Evolutionary conservation across 2,888 invertebrate genomes (phyloP).

Genomic region (Linyphia triangularis): DNA sequence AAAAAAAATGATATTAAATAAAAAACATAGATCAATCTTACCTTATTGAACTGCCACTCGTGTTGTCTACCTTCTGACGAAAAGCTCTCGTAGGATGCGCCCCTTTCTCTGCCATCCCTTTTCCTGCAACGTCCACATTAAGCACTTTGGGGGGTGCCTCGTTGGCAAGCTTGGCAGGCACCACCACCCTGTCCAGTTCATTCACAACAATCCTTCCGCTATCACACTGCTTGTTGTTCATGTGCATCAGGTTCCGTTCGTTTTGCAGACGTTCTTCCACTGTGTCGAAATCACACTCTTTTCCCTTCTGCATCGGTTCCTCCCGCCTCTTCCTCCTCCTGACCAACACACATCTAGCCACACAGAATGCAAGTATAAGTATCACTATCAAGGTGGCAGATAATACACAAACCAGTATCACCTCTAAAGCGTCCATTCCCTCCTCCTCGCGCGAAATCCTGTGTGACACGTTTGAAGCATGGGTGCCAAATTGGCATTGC

Average conservation of each 20-base stretch:
- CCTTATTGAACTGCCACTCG: slow-evolving; percentile 40
- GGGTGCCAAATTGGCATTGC: slow-evolving; percentile 37
- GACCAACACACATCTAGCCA: slow-evolving; percentile 5
- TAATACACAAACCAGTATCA: slow-evolving; percentile 30
- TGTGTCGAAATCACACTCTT: slow-evolving; percentile 40
- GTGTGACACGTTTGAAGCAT: slow-evolving; percentile 68
- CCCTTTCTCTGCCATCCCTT: slow-evolving; percentile 57
- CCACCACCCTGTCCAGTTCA: slow-evolving; percentile 59
- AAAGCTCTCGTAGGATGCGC: slow-evolving; percentile 48
- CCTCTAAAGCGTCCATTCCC: neutral
- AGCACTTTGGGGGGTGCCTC: slow-evolving; percentile 73
- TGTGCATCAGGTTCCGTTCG: slow-evolving; percentile 56
- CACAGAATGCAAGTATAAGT: slow-evolving; percentile 27
- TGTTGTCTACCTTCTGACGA: slow-evolving; percentile 56
- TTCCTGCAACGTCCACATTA: slow-evolving; percentile 56
- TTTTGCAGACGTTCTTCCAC: slow-evolving; percentile 64
- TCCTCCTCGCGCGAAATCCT: slow-evolving; percentile 47
- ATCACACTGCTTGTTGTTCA: slow-evolving; percentile 66
- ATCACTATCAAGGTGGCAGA: slow-evolving; percentile 22
- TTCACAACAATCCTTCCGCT: slow-evolving; percentile 68
- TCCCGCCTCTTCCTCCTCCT: neutral
- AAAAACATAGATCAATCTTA: no score
- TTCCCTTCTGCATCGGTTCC: slow-evolving; percentile 10
- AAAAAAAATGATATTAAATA: no score
- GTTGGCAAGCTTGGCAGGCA: slow-evolving; percentile 49